Evolutionary conservation across 2,113 vertebrate genomes (phyloP).

Genomic region (Lamprotornis superbus): DNA sequence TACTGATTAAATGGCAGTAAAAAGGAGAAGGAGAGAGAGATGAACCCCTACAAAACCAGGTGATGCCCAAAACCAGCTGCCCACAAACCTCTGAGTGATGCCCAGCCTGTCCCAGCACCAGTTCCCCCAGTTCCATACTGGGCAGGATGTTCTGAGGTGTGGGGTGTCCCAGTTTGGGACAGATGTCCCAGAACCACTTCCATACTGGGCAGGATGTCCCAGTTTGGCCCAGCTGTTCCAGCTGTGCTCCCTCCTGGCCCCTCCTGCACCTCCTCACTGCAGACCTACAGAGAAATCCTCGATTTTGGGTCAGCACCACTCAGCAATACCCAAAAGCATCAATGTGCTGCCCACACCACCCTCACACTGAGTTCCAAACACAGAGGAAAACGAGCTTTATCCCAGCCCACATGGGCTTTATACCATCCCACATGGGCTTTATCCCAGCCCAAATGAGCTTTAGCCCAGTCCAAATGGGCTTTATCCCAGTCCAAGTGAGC

Average conservation of each 20-base stretch:
- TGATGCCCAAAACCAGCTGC: rapidly evolving
- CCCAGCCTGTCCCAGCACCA: neutral
- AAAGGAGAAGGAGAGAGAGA: neutral
- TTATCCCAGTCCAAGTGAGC: neutral
- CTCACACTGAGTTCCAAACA: neutral
- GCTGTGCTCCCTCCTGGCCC: neutral
- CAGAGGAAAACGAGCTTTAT: neutral
- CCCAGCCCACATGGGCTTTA: neutral
- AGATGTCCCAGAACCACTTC: neutral
- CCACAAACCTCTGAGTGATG: neutral
- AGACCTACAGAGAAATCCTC: rapidly evolving
- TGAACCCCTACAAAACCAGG: neutral
- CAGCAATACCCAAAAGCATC: neutral
- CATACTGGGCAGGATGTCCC: neutral
- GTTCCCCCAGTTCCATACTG: neutral
- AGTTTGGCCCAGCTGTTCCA: neutral
- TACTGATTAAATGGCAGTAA: neutral
- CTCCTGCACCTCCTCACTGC: neutral
- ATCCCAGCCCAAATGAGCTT: too few species aligned
- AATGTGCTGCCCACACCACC: rapidly evolving
- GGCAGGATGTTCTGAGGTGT: neutral
- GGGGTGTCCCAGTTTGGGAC: neutral
- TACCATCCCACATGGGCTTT: too few species aligned
- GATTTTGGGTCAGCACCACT: neutral
- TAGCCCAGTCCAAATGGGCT: neutral